Conservation (phyloP, 1,140 invertebrate genomes). For the Drosophila sechellia region DNA sequence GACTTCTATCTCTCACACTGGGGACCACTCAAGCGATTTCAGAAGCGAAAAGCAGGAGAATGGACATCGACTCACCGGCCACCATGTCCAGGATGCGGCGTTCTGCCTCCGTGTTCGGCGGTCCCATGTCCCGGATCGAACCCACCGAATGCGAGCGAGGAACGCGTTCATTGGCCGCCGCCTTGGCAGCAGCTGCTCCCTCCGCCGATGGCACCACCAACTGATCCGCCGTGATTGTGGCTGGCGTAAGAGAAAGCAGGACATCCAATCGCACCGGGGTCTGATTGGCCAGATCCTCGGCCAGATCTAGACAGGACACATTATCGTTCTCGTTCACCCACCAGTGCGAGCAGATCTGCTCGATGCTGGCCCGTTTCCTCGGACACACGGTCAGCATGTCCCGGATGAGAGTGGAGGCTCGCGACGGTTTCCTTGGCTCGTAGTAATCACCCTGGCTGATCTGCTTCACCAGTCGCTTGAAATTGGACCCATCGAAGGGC, state of each 20-base stretch:
- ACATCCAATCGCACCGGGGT: conserved; percentile 95
- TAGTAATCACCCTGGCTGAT: conserved; percentile 99
- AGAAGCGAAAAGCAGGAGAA: conserved; percentile 29
- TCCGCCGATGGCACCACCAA: conserved; percentile 87
- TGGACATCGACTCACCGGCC: conserved; percentile 85
- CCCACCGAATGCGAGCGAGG: conserved; percentile 88
- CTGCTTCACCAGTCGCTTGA: conserved; percentile 97
- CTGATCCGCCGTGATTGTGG: conserved; percentile 88
- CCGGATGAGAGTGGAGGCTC: conserved; percentile 96
- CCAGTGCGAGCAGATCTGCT: conserved; percentile 97
- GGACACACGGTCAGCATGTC: conserved; percentile 97
- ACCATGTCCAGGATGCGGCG: conserved; percentile 89
- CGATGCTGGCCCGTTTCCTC: conserved; percentile 94
- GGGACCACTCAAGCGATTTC: conserved; percentile 42
- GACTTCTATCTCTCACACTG: background rate
- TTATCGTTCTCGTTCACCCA: conserved; percentile 96
- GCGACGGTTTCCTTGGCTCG: conserved; percentile 97
- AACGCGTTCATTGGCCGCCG: conserved; percentile 68
- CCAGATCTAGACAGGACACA: conserved; percentile 92
- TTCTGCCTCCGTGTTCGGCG: conserved; percentile 86
- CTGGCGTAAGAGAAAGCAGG: conserved; percentile 92
- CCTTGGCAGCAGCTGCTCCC: conserved; percentile 64
- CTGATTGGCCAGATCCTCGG: conserved; percentile 94
- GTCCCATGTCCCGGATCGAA: conserved; percentile 88
- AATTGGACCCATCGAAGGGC: conserved; percentile 99